Conservation (phyloP, 2,113 vertebrate genomes). For the Condylura cristata region DNA sequence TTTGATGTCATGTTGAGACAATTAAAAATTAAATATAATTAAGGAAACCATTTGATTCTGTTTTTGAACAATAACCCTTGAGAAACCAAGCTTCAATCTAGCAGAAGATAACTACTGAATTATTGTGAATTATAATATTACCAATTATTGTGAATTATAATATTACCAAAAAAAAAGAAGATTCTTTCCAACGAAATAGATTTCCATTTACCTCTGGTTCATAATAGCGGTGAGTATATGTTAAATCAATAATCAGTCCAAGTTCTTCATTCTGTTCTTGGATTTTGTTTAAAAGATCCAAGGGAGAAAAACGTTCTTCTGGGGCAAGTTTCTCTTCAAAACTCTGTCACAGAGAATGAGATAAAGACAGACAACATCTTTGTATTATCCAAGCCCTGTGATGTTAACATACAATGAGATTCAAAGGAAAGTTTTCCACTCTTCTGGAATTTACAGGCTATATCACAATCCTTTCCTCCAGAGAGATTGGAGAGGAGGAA, state of each 20-base stretch:
- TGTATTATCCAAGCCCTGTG: background rate
- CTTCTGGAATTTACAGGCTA: background rate
- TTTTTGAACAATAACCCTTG: background rate
- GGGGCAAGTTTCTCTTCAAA: conserved; percentile 82
- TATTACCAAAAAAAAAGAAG: background rate
- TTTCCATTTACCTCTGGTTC: conserved; percentile 83
- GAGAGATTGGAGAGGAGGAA: background rate
- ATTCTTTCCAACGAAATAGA: background rate
- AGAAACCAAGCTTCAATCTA: background rate
- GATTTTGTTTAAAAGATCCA: conserved; percentile 88
- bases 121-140: background rate
- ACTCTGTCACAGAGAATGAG: conserved; percentile 78
- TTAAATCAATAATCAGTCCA: conserved; percentile 94
- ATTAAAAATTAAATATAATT: background rate
- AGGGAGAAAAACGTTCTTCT: conserved; percentile 87
- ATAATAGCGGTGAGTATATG: conserved; percentile 92
- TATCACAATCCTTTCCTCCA: background rate
- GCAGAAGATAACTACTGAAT: background rate
- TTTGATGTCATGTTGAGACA: background rate
- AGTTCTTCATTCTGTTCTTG: conserved; percentile 88
- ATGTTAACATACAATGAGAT: background rate
- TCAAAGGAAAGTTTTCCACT: background rate
- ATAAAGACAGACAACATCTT: rapidly evolving
- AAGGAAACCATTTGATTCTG: background rate
- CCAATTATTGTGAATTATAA: background rate